A percentile compares a stretch with the other conserved stretches of the same genome.
Evolutionary conservation across 2,797 vertebrate genomes (phyloP).

Genomic region (Dryobates pubescens): DNA sequence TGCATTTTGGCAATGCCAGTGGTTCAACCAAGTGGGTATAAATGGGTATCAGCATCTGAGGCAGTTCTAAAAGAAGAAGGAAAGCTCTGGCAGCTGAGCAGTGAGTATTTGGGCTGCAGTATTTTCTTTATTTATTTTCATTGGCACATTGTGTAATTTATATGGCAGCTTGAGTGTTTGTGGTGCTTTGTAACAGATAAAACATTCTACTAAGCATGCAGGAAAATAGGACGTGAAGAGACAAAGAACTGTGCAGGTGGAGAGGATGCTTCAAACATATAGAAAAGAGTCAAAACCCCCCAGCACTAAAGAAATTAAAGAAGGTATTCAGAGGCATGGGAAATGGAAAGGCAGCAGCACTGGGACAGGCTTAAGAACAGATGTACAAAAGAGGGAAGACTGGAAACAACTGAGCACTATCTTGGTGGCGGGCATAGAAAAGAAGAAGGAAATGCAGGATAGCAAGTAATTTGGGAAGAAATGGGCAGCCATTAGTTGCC

Average conservation of each 20-base stretch:
- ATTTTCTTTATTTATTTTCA: constrained; percentile 54
- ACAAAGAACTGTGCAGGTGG: constrained; percentile 32
- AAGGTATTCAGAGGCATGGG: neutral
- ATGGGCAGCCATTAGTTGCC: neutral
- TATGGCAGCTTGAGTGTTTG: constrained; percentile 21
- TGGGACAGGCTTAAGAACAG: neutral
- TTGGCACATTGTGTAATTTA: constrained; percentile 8
- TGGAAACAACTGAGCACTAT: neutral
- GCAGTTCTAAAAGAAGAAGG: constrained; percentile 20
- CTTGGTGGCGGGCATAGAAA: neutral
- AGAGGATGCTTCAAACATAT: constrained; percentile 13
- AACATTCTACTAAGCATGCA: constrained; percentile 22
- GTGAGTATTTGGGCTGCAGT: constrained; percentile 4
- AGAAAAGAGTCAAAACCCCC: neutral
- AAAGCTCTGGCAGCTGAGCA: constrained; percentile 28
- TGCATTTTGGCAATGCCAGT: constrained; percentile 20
- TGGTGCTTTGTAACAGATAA: constrained; percentile 36
- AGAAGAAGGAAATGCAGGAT: neutral
- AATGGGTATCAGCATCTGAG: neutral
- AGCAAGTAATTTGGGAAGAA: neutral
- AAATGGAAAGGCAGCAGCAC: neutral
- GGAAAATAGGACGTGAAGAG: neutral
- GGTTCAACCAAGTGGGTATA: constrained; percentile 22
- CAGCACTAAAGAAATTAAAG: constrained; percentile 14
- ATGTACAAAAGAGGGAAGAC: neutral